Evolutionary conservation across 2,888 invertebrate genomes (phyloP).

Genomic region (Synanthedon myopaeformis): DNA sequence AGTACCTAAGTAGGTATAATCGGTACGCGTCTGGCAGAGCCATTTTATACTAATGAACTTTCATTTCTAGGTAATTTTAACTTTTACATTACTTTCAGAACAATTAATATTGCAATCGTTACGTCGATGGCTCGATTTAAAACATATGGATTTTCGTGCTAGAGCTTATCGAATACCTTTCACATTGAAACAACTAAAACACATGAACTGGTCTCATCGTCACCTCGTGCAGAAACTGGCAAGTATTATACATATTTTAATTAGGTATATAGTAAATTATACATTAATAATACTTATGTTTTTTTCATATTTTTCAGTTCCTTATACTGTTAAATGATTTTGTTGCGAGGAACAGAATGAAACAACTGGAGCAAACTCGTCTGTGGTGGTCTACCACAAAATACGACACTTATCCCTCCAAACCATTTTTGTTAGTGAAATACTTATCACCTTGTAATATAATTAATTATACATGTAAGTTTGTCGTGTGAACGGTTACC

Average conservation of each 20-base stretch:
- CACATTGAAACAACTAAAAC: slow-evolving; percentile 30
- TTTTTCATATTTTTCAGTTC: slow-evolving; percentile 27
- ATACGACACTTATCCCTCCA: slow-evolving; percentile 43
- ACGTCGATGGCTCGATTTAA: slow-evolving; percentile 74
- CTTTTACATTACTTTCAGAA: slow-evolving; percentile 67
- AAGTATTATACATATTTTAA: slow-evolving; percentile 5
- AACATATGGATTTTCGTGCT: slow-evolving; percentile 46
- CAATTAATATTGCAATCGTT: slow-evolving; percentile 85
- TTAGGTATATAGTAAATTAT: too few relatives aligned
- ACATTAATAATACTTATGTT: background rate
- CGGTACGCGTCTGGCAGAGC: too few relatives aligned
- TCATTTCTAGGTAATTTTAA: too few relatives aligned
- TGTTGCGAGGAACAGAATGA: slow-evolving; percentile 35
- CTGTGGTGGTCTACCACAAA: slow-evolving; percentile 57
- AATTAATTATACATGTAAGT: background rate
- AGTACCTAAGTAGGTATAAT: too few relatives aligned
- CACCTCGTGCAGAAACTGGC: slow-evolving; percentile 42
- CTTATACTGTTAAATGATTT: slow-evolving; percentile 37
- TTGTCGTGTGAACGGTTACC: background rate
- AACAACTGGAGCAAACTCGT: slow-evolving; percentile 45
- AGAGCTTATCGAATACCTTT: slow-evolving; percentile 47
- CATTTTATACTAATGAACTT: too few relatives aligned
- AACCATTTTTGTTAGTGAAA: slow-evolving; percentile 45
- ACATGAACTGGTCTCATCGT: slow-evolving; percentile 47
- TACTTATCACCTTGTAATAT: background rate